A percentile compares a stretch with the other conserved stretches of the same genome.
These are phyloP conservation scores for Gasterosteus nipponicus DNA, from an alignment of 2,113 vertebrate genomes.

Conservation along the genomic window DNA sequence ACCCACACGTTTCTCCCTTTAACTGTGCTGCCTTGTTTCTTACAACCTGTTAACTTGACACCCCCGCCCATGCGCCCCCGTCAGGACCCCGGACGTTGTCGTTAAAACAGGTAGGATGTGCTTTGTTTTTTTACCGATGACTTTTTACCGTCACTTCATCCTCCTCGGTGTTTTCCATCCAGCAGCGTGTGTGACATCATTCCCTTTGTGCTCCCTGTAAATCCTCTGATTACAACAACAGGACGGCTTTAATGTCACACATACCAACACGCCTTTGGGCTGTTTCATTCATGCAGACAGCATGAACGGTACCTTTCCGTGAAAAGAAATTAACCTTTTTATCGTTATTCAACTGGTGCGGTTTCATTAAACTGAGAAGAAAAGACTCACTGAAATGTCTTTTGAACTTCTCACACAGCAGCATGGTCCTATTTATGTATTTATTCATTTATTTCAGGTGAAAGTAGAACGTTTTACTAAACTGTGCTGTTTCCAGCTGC, in stretches of 20 bases:
- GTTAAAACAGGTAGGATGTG: slow-evolving; percentile 71
- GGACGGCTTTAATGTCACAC: background rate
- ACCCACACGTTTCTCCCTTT: slow-evolving; percentile 40
- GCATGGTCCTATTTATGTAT: background rate
- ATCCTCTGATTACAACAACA: background rate
- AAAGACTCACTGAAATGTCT: background rate
- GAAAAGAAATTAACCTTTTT: background rate
- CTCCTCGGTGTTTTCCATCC: slow-evolving; percentile 10
- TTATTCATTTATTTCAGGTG: background rate
- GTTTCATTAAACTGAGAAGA: background rate
- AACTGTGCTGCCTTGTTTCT: slow-evolving; percentile 33
- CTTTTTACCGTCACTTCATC: slow-evolving; percentile 47
- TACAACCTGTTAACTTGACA: slow-evolving; percentile 66
- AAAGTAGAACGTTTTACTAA: background rate
- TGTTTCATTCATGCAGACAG: background rate
- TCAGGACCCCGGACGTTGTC: slow-evolving; percentile 58
- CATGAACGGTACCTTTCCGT: background rate
- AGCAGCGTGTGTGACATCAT: slow-evolving; percentile 1
- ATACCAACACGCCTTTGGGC: background rate
- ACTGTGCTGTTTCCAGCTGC: background rate
- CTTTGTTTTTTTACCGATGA: slow-evolving; percentile 32
- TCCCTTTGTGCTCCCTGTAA: background rate
- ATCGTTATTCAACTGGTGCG: background rate
- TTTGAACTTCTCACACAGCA: background rate
- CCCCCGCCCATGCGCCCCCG: slow-evolving; percentile 44